Evolutionary conservation across 2,113 vertebrate genomes (phyloP).

Genomic region (Myotis brandtii): DNA sequence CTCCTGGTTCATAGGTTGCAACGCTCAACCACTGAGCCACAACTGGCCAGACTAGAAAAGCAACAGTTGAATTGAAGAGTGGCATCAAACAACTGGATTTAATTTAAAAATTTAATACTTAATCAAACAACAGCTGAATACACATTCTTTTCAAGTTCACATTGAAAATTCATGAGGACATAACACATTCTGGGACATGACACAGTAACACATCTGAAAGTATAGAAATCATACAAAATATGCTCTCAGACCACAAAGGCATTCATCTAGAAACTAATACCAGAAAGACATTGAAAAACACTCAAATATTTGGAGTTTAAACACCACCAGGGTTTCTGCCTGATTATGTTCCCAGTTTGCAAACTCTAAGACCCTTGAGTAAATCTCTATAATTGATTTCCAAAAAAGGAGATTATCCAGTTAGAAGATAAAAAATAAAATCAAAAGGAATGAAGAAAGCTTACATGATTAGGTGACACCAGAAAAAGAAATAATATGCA

Average conservation of each 20-base stretch:
- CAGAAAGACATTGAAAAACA: background rate
- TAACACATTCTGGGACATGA: too few relatives aligned
- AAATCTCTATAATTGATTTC: too few relatives aligned
- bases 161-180: background rate
- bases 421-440: background rate
- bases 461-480: background rate
- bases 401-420: background rate
- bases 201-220: too few relatives aligned
- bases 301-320: background rate
- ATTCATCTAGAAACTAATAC: background rate
- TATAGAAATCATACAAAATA: background rate
- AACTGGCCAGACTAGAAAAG: too few relatives aligned
- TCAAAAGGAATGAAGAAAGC: background rate
- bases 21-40: too few relatives aligned
- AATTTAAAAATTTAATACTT: background rate
- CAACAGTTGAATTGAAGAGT: background rate
- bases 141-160: background rate
- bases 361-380: too few relatives aligned
- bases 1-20: too few relatives aligned
- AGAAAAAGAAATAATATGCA: background rate
- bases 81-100: background rate
- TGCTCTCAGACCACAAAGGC: background rate
- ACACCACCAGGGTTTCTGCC: background rate
- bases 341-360: too few relatives aligned
- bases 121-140: background rate